Conservation (phyloP, 2,797 vertebrate species). For the Notoglanidium macrostoma region DNA sequence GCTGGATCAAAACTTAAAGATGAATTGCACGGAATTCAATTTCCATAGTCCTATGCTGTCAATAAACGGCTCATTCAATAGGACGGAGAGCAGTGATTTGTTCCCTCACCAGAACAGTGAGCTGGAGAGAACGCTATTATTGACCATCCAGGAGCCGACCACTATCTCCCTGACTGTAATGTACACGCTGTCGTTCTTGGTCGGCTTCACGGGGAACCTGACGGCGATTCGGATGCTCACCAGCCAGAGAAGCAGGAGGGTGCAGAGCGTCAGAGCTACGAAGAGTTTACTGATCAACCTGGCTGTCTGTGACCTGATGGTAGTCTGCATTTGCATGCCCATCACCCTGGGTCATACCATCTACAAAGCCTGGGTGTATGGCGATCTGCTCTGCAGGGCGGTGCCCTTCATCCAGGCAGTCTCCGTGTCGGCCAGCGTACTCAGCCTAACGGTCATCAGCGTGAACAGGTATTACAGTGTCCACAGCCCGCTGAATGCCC, state of each 20-base stretch:
- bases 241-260: slow-evolving; percentile 71
- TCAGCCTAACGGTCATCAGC: slow-evolving; percentile 89
- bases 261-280: slow-evolving; percentile 83
- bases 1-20: slow-evolving; percentile 48
- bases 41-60: slow-evolving; percentile 52
- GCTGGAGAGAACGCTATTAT: slow-evolving; percentile 81
- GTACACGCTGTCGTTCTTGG: slow-evolving; percentile 81
- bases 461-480: slow-evolving; percentile 90
- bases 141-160: slow-evolving; percentile 82
- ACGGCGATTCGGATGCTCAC: slow-evolving; percentile 88
- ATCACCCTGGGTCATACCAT: slow-evolving; percentile 86
- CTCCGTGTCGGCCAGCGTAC: slow-evolving; percentile 86
- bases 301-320: slow-evolving; percentile 88
- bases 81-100: slow-evolving; percentile 62
- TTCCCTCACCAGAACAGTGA: slow-evolving; percentile 62
- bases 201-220: slow-evolving; percentile 86
- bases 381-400: slow-evolving; percentile 85
- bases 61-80: slow-evolving; percentile 62
- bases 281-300: slow-evolving; percentile 87
- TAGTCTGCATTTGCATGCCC: slow-evolving; percentile 92
- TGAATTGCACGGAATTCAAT: slow-evolving; percentile 67
- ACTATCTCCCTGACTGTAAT: slow-evolving; percentile 80
- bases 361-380: slow-evolving; percentile 90
- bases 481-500: slow-evolving; percentile 83
- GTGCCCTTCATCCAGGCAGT: slow-evolving; percentile 90